A percentile compares a stretch with the other conserved stretches of the same genome.
Evolutionary conservation across 2,113 vertebrate species (phyloP).

Genomic region (Callorhinus ursinus): DNA sequence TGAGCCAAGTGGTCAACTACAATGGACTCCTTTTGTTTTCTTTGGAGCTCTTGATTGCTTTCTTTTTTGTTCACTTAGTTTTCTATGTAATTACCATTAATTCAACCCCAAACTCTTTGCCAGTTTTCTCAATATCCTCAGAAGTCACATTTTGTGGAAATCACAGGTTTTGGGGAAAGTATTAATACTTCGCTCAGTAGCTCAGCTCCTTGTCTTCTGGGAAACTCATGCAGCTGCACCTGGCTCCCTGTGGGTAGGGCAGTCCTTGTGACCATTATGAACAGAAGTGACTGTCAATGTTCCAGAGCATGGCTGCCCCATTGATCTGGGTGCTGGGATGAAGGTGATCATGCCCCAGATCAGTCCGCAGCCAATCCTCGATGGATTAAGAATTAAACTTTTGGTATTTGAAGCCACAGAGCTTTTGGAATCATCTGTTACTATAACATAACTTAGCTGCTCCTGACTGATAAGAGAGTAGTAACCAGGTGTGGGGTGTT

Average conservation of each 20-base stretch:
- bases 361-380: background rate
- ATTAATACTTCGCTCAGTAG: background rate
- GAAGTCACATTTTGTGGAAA: background rate
- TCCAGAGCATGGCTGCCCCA: no score
- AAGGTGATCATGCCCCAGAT: background rate
- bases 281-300: background rate
- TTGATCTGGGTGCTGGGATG: background rate
- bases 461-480: background rate
- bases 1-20: background rate
- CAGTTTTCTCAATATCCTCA: background rate
- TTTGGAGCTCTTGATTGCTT: background rate
- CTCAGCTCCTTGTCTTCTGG: background rate
- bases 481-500: background rate
- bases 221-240: background rate
- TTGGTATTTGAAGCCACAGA: background rate
- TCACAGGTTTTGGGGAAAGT: background rate
- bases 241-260: background rate
- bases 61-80: background rate
- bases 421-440: background rate
- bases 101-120: background rate
- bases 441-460: background rate
- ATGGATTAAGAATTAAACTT: background rate
- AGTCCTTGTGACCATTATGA: background rate
- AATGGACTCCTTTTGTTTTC: background rate
- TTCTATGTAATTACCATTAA: background rate